Conservation (phyloP, 2,888 invertebrate species). For the Pollenia labialis region DNA sequence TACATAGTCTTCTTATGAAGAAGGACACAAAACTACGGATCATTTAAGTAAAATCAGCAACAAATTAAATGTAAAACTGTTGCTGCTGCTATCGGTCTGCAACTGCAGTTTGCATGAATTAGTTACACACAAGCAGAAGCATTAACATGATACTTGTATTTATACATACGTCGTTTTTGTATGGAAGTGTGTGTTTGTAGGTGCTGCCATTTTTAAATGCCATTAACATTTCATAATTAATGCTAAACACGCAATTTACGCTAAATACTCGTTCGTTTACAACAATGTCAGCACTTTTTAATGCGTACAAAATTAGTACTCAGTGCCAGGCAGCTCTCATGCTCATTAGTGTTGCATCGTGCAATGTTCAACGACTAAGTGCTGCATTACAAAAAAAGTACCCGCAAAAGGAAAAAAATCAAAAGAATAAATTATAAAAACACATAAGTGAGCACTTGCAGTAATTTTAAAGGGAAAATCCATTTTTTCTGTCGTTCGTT, state of each 20-base stretch:
- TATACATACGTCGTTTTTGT: constrained; percentile 15
- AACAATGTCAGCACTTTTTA: constrained; percentile 47
- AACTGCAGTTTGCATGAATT: constrained; percentile 50
- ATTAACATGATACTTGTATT: constrained; percentile 5
- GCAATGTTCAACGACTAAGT: constrained; percentile 27
- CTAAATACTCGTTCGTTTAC: constrained; percentile 76
- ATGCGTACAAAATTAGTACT: constrained; percentile 61
- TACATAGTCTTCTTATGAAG: not conserved
- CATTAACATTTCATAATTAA: constrained; percentile 82
- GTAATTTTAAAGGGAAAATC: constrained; percentile 33
- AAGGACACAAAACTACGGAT: not conserved
- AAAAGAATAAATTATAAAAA: constrained; percentile 38
- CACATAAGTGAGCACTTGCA: constrained; percentile 9
- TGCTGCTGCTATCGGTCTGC: constrained; percentile 13
- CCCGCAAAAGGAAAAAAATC: not conserved
- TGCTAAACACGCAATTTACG: constrained; percentile 82
- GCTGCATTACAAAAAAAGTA: constrained; percentile 12
- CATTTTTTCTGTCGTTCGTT: constrained; percentile 2
- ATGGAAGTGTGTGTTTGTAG: constrained; percentile 45
- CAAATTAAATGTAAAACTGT: constrained; percentile 46
- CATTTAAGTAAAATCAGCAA: constrained; percentile 30
- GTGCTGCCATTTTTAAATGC: constrained; percentile 75
- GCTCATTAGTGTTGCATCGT: constrained; percentile 45
- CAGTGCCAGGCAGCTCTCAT: constrained; percentile 39
- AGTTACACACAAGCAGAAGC: constrained; percentile 1